Conservation (phyloP, 2,888 invertebrate species). For the Nomada fucata region DNA sequence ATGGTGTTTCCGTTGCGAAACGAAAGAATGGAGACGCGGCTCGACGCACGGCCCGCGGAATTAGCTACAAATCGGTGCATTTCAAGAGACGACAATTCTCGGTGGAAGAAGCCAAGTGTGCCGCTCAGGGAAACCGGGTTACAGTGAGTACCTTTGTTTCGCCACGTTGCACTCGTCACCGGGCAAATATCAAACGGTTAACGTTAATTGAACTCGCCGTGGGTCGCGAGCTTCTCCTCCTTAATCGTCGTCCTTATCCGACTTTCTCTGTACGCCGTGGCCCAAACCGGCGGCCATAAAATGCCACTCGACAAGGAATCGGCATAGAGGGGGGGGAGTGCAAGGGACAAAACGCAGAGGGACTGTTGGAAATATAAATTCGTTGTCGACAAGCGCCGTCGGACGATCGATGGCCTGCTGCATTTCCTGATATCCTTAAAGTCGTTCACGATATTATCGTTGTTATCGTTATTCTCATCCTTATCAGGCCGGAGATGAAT, state of each 20-base stretch:
- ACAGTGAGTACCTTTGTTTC: conserved; percentile 78
- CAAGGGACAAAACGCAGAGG: conserved; percentile 9
- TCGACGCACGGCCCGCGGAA: conserved; percentile 23
- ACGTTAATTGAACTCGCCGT: conserved; percentile 77
- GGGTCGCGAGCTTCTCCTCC: conserved; percentile 31
- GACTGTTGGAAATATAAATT: conserved; percentile 48
- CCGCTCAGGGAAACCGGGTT: conserved; percentile 79
- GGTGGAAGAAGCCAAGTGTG: conserved; percentile 34
- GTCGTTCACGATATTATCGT: conserved; percentile 54
- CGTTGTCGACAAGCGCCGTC: conserved; percentile 30
- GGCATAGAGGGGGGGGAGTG: background rate
- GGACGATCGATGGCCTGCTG: conserved; percentile 51
- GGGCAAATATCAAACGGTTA: conserved; percentile 79
- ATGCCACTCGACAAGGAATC: conserved; percentile 46
- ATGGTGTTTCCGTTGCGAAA: conserved; percentile 16
- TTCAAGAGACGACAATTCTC: conserved; percentile 47
- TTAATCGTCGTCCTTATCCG: conserved; percentile 35
- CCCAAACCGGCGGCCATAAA: conserved; percentile 27
- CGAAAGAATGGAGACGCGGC: background rate
- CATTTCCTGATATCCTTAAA: conserved; percentile 48
- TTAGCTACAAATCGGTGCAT: conserved; percentile 42
- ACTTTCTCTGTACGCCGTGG: conserved; percentile 18
- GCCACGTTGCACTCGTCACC: conserved; percentile 75
- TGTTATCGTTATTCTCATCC: conserved; percentile 65
- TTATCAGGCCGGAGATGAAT: conserved; percentile 56